phyloP scores from a whole-genome alignment of 1,140 invertebrate species.

The Apis laboriosa region DNA sequence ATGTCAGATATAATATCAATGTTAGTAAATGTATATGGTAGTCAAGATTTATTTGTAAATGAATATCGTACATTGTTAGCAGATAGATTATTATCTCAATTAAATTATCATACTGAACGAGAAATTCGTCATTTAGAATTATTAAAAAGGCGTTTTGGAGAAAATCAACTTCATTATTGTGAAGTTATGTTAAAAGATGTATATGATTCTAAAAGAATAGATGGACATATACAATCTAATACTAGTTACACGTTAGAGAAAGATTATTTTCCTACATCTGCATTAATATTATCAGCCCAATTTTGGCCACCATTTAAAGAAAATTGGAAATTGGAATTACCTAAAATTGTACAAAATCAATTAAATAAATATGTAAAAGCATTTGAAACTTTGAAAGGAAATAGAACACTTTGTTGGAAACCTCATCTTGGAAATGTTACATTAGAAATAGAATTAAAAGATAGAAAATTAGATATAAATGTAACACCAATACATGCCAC shows the following conservation, averaged over 20 bases:
- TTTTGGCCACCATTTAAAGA: constrained; percentile 99
- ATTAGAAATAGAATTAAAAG: constrained; percentile 94
- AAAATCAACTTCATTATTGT: constrained; percentile 97
- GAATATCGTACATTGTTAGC: constrained; percentile 97
- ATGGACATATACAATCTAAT: constrained; percentile 91
- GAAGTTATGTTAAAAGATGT: constrained; percentile 99
- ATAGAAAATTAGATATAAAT: constrained; percentile 89
- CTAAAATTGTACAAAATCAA: constrained; percentile 89
- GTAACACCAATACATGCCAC: constrained; percentile 97
- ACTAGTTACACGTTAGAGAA: constrained; percentile 82
- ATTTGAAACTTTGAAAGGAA: constrained; percentile 96
- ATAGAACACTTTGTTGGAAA: constrained; percentile 96
- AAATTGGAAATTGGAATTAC: constrained; percentile 93
- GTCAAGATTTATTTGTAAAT: constrained; percentile 98
- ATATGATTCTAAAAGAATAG: constrained; percentile 93
- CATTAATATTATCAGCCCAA: constrained; percentile 97
- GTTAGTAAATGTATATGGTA: constrained; percentile 99
- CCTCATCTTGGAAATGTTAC: constrained; percentile 95
- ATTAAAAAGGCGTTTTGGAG: constrained; percentile 97
- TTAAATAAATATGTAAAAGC: constrained; percentile 94
- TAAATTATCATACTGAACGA: constrained; percentile 93
- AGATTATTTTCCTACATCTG: constrained; percentile 86
- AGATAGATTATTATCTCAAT: constrained; percentile 93
- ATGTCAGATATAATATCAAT: constrained; percentile 98
- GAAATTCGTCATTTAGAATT: constrained; percentile 98